Base-by-base conservation (phyloP, 2,888 invertebrate genomes). In the Cantharis nigra region DNA sequence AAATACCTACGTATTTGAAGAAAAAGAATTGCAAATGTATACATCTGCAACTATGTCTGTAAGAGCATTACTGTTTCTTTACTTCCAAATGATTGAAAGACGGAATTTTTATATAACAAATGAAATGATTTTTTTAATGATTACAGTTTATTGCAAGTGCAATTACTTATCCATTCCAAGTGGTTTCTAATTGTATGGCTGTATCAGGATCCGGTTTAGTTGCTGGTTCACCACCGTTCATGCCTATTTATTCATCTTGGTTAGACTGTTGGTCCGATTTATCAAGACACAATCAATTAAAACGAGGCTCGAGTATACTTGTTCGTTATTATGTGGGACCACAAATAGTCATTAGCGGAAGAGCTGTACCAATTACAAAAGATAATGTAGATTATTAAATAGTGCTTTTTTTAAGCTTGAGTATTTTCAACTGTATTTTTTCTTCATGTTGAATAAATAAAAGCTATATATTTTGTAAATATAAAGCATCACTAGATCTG, bases 181-280 rank as follows among this genome's bases (percentile, higher is more conserved):
- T 98, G 77, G 97, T 98, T 1, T 94, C 96, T 11, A 96, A 96
- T 77, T 96, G 97, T 84, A 97, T 98, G 96, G 92, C 94, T 77
- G 95, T 98, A 10, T 94, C 94, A 78, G 94, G 96, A 78, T 94
- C 94, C 14, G 93, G 95, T 79, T 90, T 98, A 72, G 91, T 91
- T 80, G 97, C 97, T 70, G 97, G 97, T 20, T 91, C 92, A 78
- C 95, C 96, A 30, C 97, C 97, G 0, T 90, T 92, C 67, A 97
- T 97, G 95, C 96, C 97, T 0, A 89, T 92, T 71, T 98, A 97
- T 86, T 89, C 89, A 1, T 91, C 91, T 71, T 98, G 98, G 98
- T 87, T 92, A 9, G 91, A 94, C 76, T 98, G 98, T 88, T 97
- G 95, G 94, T 91, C 91, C 77, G 96, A 97, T 84, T 90, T 98